Evolutionary conservation across 2,113 vertebrate genomes (phyloP).

Genomic region (Apaloderma vittatum): DNA sequence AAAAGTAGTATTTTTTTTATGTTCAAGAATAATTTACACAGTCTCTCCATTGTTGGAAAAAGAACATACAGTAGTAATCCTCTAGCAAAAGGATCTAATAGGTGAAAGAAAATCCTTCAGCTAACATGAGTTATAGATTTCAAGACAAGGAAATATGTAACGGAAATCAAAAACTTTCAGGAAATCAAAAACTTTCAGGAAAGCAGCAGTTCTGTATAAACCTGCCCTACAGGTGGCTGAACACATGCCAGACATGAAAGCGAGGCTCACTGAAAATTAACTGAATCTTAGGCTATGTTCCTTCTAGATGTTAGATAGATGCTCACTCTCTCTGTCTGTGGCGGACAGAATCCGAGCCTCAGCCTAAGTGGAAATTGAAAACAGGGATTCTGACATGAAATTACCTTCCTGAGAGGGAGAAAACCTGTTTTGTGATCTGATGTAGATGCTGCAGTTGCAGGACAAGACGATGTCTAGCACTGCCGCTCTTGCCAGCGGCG

Average conservation of each 20-base stretch:
- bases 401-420: background rate
- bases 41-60: background rate
- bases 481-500: background rate
- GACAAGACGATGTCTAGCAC: background rate
- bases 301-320: background rate
- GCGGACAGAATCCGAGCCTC: background rate
- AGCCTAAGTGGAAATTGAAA: background rate
- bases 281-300: accelerated
- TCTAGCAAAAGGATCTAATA: background rate
- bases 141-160: background rate
- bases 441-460: background rate
- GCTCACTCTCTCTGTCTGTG: background rate
- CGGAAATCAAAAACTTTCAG: background rate
- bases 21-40: background rate
- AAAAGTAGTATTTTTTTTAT: background rate
- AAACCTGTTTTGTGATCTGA: background rate
- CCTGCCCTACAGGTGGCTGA: background rate
- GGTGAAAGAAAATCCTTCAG: background rate
- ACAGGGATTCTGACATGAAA: background rate
- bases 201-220: background rate
- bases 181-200: background rate
- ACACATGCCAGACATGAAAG: background rate
- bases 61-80: background rate
- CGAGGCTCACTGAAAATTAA: background rate
- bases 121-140: background rate